phyloP scores from a whole-genome alignment of 37 sponge, comb jelly and placozoan genomes.

The Geodia barretti region DNA sequence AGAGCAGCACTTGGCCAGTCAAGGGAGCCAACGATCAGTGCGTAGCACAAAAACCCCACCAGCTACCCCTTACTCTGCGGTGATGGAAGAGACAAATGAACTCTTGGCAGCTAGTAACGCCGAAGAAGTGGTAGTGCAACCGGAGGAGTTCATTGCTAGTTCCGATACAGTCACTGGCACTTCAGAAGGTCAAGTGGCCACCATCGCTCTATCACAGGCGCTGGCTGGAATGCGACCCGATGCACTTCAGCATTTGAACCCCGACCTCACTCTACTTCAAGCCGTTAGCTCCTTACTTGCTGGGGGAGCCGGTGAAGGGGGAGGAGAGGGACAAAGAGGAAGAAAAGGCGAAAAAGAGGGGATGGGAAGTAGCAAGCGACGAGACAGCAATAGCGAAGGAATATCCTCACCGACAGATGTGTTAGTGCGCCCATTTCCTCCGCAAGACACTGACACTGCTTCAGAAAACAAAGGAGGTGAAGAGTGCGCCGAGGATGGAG shows the following conservation, averaged over 20 bases:
- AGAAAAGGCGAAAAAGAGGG: not conserved
- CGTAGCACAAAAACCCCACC: too few relatives aligned
- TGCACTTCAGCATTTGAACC: constrained; percentile 12
- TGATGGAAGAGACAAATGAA: not conserved
- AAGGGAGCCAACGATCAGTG: too few relatives aligned
- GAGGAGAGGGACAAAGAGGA: not conserved
- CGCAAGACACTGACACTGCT: not conserved
- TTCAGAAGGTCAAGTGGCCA: not conserved
- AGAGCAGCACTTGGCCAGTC: not conserved
- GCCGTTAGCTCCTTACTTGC: constrained; percentile 52
- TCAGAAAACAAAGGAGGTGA: not conserved
- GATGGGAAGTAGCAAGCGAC: not conserved
- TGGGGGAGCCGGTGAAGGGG: not conserved
- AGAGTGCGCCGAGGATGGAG: not conserved
- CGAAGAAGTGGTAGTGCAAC: not conserved
- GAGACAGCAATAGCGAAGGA: constrained; percentile 30
- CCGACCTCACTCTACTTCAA: constrained; percentile 46
- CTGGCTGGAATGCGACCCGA: constrained; percentile 27
- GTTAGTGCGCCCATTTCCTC: constrained; percentile 40
- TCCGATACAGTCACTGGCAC: not conserved
- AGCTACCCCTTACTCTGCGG: not conserved
- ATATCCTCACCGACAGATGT: constrained; percentile 67
- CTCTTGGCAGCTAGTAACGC: not conserved
- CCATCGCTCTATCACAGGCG: constrained; percentile 20
- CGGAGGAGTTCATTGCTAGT: constrained; percentile 7